phyloP scores from a whole-genome alignment of 2,888 invertebrate species.

The Cenopis cana region DNA sequence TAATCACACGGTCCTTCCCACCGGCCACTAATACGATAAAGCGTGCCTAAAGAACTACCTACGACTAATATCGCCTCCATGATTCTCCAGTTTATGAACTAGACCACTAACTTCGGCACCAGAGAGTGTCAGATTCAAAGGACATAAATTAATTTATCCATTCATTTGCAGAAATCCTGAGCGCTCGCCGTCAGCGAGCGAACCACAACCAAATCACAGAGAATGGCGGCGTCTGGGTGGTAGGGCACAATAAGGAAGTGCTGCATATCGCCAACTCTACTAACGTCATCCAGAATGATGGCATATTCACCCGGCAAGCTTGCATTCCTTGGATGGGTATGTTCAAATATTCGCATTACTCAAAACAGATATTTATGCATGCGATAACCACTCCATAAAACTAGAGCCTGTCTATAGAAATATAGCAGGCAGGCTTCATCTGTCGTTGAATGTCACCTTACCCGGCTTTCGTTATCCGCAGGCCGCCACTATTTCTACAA shows the following conservation, averaged over 20 bases:
- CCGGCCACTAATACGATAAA: too few species aligned
- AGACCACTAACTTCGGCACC: too few species aligned
- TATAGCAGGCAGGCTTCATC: too few species aligned
- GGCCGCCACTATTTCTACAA: slow-evolving; percentile 54
- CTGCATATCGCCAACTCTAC: slow-evolving; percentile 49
- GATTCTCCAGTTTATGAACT: too few species aligned
- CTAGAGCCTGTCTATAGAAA: slow-evolving; percentile 37
- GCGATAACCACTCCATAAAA: slow-evolving; percentile 4
- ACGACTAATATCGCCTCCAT: too few species aligned
- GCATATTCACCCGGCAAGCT: slow-evolving; percentile 63
- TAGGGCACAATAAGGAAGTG: slow-evolving; percentile 55
- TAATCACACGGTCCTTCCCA: too few species aligned
- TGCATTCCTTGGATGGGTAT: slow-evolving; percentile 74
- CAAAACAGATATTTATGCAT: too few species aligned
- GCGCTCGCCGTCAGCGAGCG: neutral
- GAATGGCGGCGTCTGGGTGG: slow-evolving; percentile 53
- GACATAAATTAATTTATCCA: neutral
- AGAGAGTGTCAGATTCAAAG: too few species aligned
- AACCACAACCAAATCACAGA: slow-evolving; percentile 48
- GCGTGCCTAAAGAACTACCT: too few species aligned
- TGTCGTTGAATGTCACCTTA: too few species aligned
- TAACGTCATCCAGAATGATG: slow-evolving; percentile 46
- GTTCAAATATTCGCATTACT: neutral
- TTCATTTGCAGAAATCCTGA: slow-evolving; percentile 25
- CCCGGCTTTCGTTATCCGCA: slow-evolving; percentile 26